Percentiles rank a stretch among this genome's conserved stretches.
Conservation (phyloP, 2,113 vertebrate genomes). For the Sciurus niger region DNA sequence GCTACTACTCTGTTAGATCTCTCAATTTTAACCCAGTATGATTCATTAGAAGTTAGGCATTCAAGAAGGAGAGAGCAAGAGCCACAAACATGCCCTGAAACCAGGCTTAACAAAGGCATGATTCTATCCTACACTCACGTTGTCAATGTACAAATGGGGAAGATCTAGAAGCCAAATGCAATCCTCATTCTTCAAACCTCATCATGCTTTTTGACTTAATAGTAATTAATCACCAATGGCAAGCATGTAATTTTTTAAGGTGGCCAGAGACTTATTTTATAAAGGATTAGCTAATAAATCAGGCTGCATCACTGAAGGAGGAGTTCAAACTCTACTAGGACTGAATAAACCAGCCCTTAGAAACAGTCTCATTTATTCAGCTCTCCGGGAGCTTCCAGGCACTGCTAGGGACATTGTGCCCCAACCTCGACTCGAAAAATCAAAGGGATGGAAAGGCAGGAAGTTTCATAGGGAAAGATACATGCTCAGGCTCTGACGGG, state of each 20-base stretch:
- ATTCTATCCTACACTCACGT: constrained; percentile 81
- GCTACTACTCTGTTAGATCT: constrained; percentile 47
- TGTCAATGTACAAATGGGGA: constrained; percentile 81
- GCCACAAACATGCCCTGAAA: constrained; percentile 81
- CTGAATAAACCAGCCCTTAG: constrained; percentile 85
- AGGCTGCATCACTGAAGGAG: constrained; percentile 84
- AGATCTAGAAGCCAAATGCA: constrained; percentile 80
- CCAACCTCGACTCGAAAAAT: constrained; percentile 70
- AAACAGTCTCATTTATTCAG: constrained; percentile 75
- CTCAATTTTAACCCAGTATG: constrained; percentile 56
- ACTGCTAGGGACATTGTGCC: constrained; percentile 46
- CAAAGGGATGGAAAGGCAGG: constrained; percentile 58
- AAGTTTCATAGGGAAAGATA: constrained; percentile 80
- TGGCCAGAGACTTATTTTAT: constrained; percentile 90
- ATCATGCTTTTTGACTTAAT: constrained; percentile 87
- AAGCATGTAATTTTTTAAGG: constrained; percentile 87
- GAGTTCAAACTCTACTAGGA: constrained; percentile 88
- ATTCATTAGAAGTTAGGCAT: constrained; percentile 78
- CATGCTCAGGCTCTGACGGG: constrained; percentile 58
- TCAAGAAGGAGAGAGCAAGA: constrained; percentile 73
- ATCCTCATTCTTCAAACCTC: constrained; percentile 85
- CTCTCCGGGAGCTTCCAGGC: constrained; percentile 57
- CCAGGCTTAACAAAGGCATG: constrained; percentile 84
- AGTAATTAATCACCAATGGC: constrained; percentile 90
- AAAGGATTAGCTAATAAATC: constrained; percentile 91